Evolutionary conservation across 2,888 invertebrate genomes (phyloP).

Genomic region (Cephus rjabovi): DNA sequence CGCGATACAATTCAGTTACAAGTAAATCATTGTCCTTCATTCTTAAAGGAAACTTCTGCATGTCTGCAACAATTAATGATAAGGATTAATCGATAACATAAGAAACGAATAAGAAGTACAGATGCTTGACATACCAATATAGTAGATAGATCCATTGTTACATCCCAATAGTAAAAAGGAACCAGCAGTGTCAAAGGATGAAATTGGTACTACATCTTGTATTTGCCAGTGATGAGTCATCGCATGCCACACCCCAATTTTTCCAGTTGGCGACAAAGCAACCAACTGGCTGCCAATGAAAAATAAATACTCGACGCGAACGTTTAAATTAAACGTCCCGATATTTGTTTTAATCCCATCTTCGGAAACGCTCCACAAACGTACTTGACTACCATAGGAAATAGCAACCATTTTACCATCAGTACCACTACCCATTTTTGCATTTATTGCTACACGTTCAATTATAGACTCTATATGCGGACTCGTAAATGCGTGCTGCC

Average conservation of each 20-base stretch:
- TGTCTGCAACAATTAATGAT: slow-evolving; percentile 74
- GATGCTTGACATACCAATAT: slow-evolving; percentile 79
- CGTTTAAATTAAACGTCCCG: slow-evolving; percentile 89
- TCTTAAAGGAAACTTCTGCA: slow-evolving; percentile 98
- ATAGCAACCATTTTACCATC: slow-evolving; percentile 85
- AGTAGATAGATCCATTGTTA: slow-evolving; percentile 96
- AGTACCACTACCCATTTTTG: slow-evolving; percentile 70
- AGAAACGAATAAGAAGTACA: background rate
- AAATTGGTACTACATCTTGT: slow-evolving; percentile 94
- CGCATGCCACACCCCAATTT: slow-evolving; percentile 99
- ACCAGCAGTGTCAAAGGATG: slow-evolving; percentile 97
- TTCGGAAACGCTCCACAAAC: slow-evolving; percentile 84
- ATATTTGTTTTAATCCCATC: slow-evolving; percentile 81
- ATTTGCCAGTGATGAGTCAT: slow-evolving; percentile 99
- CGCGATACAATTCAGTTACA: slow-evolving; percentile 95
- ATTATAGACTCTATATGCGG: slow-evolving; percentile 90
- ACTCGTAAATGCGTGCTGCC: slow-evolving; percentile 95
- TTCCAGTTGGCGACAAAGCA: slow-evolving; percentile 91
- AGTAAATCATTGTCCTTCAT: slow-evolving; percentile 99
- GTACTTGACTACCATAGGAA: slow-evolving; percentile 80
- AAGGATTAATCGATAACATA: background rate
- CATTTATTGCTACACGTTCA: slow-evolving; percentile 92
- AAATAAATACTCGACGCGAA: slow-evolving; percentile 94
- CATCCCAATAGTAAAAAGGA: slow-evolving; percentile 95
- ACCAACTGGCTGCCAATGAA: slow-evolving; percentile 98